These are phyloP conservation scores for Mirza zaza DNA, from an alignment of 2,113 vertebrate genomes.

Conservation along the genomic window DNA sequence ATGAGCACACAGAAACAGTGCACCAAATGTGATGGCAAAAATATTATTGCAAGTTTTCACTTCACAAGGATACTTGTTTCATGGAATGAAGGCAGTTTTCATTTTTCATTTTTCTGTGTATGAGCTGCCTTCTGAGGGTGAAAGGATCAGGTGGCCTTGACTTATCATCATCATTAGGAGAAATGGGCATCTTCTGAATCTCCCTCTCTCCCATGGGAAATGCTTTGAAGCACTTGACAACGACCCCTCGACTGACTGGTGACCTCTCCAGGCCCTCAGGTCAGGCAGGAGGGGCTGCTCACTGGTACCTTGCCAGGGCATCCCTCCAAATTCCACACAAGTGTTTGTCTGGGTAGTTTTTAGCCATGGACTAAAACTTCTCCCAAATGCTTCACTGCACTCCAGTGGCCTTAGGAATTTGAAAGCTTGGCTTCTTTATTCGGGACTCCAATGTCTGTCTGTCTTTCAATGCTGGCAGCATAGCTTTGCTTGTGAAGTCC, in stretches of 20 bases:
- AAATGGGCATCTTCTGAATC: not conserved
- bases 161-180: not conserved
- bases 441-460: not conserved
- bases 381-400: not conserved
- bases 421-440: not conserved
- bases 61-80: not conserved
- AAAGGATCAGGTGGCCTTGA: not conserved
- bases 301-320: not conserved
- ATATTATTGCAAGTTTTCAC: fast-evolving
- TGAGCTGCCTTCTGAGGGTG: not conserved
- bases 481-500: not conserved
- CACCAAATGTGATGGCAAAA: fast-evolving
- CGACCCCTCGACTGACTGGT: not conserved
- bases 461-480: not conserved
- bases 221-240: not conserved
- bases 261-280: no score
- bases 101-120: not conserved
- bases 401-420: fast-evolving
- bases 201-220: not conserved
- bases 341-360: not conserved
- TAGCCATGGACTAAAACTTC: not conserved
- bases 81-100: not conserved
- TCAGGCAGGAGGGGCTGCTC: not conserved
- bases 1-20: fast-evolving
- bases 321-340: not conserved